A percentile compares a stretch with the other conserved stretches of the same genome.
These are phyloP conservation scores for Chloebia gouldiae DNA, from an alignment of 2,113 vertebrate species.

Conservation along the genomic window DNA sequence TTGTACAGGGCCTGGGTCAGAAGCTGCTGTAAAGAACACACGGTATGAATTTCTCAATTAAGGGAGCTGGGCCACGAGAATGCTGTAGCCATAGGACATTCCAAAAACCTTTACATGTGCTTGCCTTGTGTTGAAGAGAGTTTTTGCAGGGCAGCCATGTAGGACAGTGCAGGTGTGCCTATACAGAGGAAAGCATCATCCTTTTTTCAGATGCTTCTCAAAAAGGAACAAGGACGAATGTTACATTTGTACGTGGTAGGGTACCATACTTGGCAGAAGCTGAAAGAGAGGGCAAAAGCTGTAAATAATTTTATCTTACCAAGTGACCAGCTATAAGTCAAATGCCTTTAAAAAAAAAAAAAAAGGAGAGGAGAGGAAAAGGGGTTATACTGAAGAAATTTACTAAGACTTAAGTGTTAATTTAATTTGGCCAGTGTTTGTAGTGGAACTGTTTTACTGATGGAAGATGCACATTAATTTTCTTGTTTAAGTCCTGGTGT, in stretches of 20 bases:
- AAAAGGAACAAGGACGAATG: background rate
- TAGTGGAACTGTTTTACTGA: background rate
- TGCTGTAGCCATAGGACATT: background rate
- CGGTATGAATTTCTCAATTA: background rate
- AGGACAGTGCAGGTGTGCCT: background rate
- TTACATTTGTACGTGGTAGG: background rate
- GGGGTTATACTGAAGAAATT: background rate
- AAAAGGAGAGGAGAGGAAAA: fast-evolving
- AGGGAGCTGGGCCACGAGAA: background rate
- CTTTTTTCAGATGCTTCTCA: background rate
- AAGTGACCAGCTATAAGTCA: background rate
- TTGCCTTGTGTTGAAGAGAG: background rate
- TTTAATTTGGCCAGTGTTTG: background rate
- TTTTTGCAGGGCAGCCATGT: background rate
- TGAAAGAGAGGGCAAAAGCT: background rate
- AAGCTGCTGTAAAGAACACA: background rate
- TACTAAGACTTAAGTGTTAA: background rate
- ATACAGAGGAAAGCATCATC: fast-evolving
- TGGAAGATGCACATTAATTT: background rate
- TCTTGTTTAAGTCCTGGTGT: background rate
- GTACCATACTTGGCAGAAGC: background rate
- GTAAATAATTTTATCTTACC: background rate
- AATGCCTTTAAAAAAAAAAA: background rate
- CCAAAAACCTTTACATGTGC: background rate
- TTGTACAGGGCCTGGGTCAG: background rate